phyloP scores from a whole-genome alignment of 2,888 invertebrate species.

The Diploptera punctata region DNA sequence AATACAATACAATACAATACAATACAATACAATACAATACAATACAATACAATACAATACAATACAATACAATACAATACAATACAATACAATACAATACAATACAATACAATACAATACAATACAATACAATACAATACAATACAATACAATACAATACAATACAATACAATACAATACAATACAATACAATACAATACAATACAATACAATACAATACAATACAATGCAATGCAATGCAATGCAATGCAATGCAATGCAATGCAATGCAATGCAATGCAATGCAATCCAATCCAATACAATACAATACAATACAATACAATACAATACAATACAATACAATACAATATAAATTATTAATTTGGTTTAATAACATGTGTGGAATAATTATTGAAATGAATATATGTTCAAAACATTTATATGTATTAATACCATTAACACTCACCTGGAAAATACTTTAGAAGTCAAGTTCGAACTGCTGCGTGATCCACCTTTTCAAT shows the following conservation, averaged over 20 bases:
- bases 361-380: too few species aligned
- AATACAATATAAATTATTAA: not conserved
- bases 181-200: not conserved
- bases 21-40: not conserved
- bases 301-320: not conserved
- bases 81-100: not conserved
- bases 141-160: not conserved
- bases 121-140: not conserved
- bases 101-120: not conserved
- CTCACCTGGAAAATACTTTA: too few species aligned
- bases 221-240: not conserved
- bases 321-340: conserved; percentile 8
- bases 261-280: conserved; percentile 8
- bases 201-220: not conserved
- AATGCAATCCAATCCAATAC: too few species aligned
- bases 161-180: not conserved
- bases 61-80: not conserved
- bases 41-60: not conserved
- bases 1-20: not conserved
- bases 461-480: too few species aligned
- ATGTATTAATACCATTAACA: too few species aligned
- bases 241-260: not conserved
- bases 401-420: too few species aligned
- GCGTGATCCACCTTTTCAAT: too few species aligned
- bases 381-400: too few species aligned